Percentiles rank a stretch among this genome's conserved stretches.
Evolutionary conservation across 2,797 vertebrate genomes (phyloP).

Genomic region (Erithacus rubecula): DNA sequence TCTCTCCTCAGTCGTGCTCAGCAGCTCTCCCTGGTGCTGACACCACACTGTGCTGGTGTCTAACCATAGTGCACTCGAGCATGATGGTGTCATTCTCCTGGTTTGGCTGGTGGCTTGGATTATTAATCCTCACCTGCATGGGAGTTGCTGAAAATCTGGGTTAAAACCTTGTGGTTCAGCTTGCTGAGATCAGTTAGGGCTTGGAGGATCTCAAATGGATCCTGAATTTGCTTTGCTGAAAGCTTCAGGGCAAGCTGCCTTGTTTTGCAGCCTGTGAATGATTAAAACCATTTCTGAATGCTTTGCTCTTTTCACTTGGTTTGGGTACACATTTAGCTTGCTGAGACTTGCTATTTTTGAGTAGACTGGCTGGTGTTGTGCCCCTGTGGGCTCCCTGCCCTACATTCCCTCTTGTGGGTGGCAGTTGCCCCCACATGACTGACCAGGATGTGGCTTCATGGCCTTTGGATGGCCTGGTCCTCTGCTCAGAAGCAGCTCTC

Average conservation of each 20-base stretch:
- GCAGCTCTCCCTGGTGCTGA: neutral
- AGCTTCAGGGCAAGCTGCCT: constrained; percentile 6
- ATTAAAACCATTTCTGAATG: constrained; percentile 39
- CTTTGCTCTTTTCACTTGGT: neutral
- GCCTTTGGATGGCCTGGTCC: neutral
- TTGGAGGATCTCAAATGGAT: neutral
- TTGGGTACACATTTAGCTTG: neutral
- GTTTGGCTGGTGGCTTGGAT: neutral
- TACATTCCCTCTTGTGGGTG: neutral
- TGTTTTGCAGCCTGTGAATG: constrained; percentile 43
- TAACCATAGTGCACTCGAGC: rapidly evolving
- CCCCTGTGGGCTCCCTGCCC: neutral
- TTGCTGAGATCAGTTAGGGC: neutral
- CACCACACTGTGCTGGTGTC: rapidly evolving
- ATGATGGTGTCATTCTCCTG: rapidly evolving
- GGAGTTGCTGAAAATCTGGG: neutral
- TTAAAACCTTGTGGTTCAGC: neutral
- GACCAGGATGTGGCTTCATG: neutral
- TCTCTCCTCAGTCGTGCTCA: rapidly evolving
- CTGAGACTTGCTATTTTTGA: constrained; percentile 18
- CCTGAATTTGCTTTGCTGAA: neutral
- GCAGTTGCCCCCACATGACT: neutral
- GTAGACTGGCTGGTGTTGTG: neutral
- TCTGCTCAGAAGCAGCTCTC: neutral
- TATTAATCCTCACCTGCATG: neutral